phyloP scores from a whole-genome alignment of 2,797 vertebrate species.

The Lateolabrax maculatus region DNA sequence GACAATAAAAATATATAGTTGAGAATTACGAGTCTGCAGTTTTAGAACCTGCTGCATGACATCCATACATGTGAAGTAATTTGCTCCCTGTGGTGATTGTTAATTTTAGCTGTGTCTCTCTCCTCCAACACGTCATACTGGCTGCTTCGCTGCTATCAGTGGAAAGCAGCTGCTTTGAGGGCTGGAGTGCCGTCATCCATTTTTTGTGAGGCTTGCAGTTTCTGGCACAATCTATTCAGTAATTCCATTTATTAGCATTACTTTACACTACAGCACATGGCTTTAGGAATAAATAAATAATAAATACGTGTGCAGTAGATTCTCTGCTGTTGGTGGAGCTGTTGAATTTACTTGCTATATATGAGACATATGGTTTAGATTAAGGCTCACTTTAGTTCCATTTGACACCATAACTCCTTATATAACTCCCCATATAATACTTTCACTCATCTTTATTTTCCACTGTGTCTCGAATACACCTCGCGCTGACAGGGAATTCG shows the following conservation, averaged over 20 bases:
- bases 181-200: slow-evolving; percentile 39
- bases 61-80: slow-evolving; percentile 31
- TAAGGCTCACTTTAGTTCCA: slow-evolving; percentile 12
- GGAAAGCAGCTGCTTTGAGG: slow-evolving; percentile 57
- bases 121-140: slow-evolving; percentile 13
- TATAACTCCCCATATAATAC: neutral
- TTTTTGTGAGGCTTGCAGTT: slow-evolving; percentile 55
- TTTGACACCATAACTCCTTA: slow-evolving; percentile 16
- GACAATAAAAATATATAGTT: neutral
- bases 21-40: neutral
- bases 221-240: slow-evolving; percentile 42
- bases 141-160: slow-evolving; percentile 49
- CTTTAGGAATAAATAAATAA: slow-evolving; percentile 16
- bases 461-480: neutral
- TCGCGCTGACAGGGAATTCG: neutral
- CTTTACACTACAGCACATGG: slow-evolving; percentile 23
- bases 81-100: slow-evolving; percentile 31
- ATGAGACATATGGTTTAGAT: slow-evolving; percentile 13
- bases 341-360: slow-evolving; percentile 16
- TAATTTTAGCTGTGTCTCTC: slow-evolving; percentile 36
- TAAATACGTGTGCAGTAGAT: neutral
- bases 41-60: slow-evolving; percentile 23
- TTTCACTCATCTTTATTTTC: slow-evolving; percentile 8
- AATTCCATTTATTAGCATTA: slow-evolving; percentile 38
- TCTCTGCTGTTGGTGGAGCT: slow-evolving; percentile 7